Base-by-base conservation (phyloP, 1,140 invertebrate genomes). In the Caerostris darwini region DNA sequence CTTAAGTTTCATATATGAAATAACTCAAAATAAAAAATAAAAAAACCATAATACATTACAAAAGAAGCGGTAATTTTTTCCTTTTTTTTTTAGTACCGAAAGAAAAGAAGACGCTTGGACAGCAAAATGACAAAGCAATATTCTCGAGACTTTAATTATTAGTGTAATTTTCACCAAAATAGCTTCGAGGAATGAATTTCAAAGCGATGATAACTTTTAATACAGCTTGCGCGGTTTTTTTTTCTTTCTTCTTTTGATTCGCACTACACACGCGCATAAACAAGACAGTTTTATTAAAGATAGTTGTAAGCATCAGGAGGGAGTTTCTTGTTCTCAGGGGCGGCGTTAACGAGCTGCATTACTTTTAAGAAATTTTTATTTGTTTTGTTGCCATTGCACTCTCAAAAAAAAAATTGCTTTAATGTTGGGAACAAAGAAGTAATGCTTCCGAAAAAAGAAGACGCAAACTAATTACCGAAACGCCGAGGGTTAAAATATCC, bases 391-490 rank as follows among this genome's bases (percentile, higher is more conserved):
- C 19, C 82, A 85, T 56, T 85, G 82, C 14, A 54, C n/a, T 58
- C 56, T 19, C 19, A 58, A 85, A 85, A 85, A 85, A 57, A 34
- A 34, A 34, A 34, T 34, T 57, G 82, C 17, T 85, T 85, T 85
- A 57, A 58, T 85, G 82, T 58, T n/a, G 54, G 82, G 56, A 85
- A 58, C 82, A 85, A 85, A 85, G 56, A 57, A 85, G n/a, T n/a
- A n/a, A 85, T n/a, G 3, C 3, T 5, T 53, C 7, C 12, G 6
- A 50, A 54, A 56, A 57, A 85, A 58, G 17, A 83, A 83, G n/a
- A 58, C n/a, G 54, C 82, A 85, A 57, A 85, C 82, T 85, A 85
- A 85, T 85, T 85, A 85, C 82, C 57, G 19, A 85, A 85, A 58
- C 82, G 82, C 54, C 82, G 82, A 85, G 82, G n/a, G 82, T 85